Base-by-base conservation (phyloP, 2,888 invertebrate genomes). In the Drosophila percnosoma region DNA sequence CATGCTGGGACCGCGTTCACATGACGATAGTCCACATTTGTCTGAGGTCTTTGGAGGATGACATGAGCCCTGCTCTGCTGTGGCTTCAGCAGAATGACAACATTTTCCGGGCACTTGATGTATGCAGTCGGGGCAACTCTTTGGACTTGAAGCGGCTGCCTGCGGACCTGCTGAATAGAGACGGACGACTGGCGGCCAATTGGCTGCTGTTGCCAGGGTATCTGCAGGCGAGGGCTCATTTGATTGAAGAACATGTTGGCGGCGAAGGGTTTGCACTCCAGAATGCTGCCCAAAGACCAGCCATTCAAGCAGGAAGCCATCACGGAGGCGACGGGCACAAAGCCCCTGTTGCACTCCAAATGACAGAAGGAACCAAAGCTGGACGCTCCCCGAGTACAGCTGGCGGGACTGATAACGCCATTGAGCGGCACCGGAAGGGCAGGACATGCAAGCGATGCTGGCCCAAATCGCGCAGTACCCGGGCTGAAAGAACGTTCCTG, bases 21-120 rank as follows among this genome's bases (percentile, higher is more conserved):
- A 82, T 94, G 94, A 78, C 95, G 95, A 74, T 94, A 95, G 90
- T 96, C 95, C 87, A 96, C 94, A 91, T 96, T 96, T 38, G 96
- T 95, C 84, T 95, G 91, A 0, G 94, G 94, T 63, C 90, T 91
- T 33, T 92, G 94, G 0, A 95, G 94, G 68, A 94, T 86, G n/a
- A 93, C 91, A 51, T 91, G 91, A 3, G 92, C 89, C 7, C 85
- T 91, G 13, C 72, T 78, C 48, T 92, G 91, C 0, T 83, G 90
- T 1, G 78, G 93, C 3, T 94, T 94, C 54, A 96, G 92, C 54
- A 94, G 94, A 40, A 95, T 94, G 38, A 94, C 94, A 49, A 95
- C 93, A 82, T 95, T 94, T 49, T 94, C 93, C 1, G 96, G 96
- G 87, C 96, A 96, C 79, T 94, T 94, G 73, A 96, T 95, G 80